These are phyloP conservation scores for Euwallacea similis DNA, from an alignment of 1,140 invertebrate genomes.

Conservation along the genomic window DNA sequence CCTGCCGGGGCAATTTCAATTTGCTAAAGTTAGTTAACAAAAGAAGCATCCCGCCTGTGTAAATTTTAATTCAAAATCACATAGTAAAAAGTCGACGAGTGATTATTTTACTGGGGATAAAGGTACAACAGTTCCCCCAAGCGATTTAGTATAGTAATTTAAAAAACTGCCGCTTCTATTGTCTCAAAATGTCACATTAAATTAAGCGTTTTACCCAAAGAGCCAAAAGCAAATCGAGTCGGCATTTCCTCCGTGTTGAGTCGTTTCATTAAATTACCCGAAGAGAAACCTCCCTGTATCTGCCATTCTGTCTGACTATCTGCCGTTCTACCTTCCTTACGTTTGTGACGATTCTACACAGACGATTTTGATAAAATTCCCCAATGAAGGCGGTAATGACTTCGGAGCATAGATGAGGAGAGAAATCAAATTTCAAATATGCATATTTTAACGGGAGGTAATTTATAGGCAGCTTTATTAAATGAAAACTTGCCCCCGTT, in stretches of 20 bases:
- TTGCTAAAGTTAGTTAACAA: conserved; percentile 29
- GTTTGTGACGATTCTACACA: not conserved
- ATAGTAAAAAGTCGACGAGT: conserved; percentile 34
- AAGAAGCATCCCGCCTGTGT: conserved; percentile 30
- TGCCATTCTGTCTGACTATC: not conserved
- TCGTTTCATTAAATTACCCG: conserved; percentile 15
- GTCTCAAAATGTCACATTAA: conserved; percentile 34
- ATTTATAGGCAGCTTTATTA: too few species aligned
- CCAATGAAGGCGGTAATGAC: not conserved
- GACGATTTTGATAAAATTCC: not conserved
- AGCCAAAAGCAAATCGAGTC: conserved; percentile 15
- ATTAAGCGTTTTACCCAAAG: conserved; percentile 30
- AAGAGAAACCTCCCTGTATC: conserved; percentile 1
- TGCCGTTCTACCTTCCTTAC: not conserved
- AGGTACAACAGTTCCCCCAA: conserved; percentile 27
- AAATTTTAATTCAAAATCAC: conserved; percentile 39
- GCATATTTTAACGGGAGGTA: not conserved
- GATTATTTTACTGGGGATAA: conserved; percentile 23
- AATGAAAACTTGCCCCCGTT: too few species aligned
- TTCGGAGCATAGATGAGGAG: not conserved
- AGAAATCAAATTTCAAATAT: not conserved
- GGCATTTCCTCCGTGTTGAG: conserved; percentile 13
- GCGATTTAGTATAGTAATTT: conserved; percentile 37
- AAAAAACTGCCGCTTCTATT: conserved; percentile 33
- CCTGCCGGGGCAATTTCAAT: not conserved